Evolutionary conservation across 2,888 invertebrate species (phyloP).

Genomic region (Sialis fuliginosa): DNA sequence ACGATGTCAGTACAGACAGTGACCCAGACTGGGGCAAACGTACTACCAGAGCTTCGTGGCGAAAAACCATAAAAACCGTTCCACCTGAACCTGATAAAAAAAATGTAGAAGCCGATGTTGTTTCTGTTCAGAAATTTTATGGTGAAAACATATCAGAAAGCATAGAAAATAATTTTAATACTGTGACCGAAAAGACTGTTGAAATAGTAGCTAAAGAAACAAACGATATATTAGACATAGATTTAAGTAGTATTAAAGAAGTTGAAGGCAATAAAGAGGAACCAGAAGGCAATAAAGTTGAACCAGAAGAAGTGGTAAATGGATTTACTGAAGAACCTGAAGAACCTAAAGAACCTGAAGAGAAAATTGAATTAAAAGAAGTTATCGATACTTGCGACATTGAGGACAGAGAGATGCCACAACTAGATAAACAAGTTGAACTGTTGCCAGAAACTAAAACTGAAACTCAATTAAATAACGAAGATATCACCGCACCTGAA

Average conservation of each 20-base stretch:
- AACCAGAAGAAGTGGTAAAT: not conserved
- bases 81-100: not conserved
- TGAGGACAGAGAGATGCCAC: not conserved
- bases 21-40: slow-evolving; percentile 4
- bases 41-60: slow-evolving; percentile 2
- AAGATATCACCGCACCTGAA: not conserved
- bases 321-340: not conserved
- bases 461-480: not conserved
- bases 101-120: not conserved
- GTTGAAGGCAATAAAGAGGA: not conserved
- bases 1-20: slow-evolving; percentile 15
- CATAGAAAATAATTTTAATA: not conserved
- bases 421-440: not conserved
- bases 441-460: not conserved
- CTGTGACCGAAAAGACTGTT: not conserved
- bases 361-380: not conserved
- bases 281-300: not conserved
- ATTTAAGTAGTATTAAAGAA: not conserved
- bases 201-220: not conserved
- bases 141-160: not conserved
- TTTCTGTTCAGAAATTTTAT: not conserved
- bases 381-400: not conserved
- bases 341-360: not conserved
- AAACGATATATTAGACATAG: not conserved
- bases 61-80: not conserved